These are phyloP conservation scores for Dolichotis patagonum DNA, from an alignment of 2,113 vertebrate genomes.

Conservation along the genomic window DNA sequence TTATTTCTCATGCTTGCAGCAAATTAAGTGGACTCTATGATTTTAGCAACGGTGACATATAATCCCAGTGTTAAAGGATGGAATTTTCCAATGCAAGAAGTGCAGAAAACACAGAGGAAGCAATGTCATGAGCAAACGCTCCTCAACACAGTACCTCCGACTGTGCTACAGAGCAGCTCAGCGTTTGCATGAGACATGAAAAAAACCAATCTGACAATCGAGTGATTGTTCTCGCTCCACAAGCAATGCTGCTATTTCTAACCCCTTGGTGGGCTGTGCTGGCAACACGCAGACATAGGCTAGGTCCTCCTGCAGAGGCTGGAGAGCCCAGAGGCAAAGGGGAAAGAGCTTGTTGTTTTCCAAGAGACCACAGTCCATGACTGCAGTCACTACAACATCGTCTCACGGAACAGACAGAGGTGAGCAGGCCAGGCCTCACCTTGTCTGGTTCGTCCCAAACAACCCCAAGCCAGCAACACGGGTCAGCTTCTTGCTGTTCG, in stretches of 20 bases:
- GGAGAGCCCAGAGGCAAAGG: neutral
- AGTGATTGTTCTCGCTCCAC: conserved; percentile 55
- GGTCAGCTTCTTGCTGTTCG: conserved; percentile 17
- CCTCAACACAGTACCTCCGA: conserved; percentile 17
- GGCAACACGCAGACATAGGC: neutral
- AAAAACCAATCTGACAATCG: conserved; percentile 49
- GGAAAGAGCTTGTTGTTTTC: neutral
- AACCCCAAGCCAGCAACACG: neutral
- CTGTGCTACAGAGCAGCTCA: conserved; percentile 26
- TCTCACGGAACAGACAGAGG: neutral
- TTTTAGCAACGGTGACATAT: conserved; percentile 63
- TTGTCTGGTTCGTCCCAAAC: neutral
- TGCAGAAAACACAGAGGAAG: conserved; percentile 28
- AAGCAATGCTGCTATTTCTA: conserved; percentile 7
- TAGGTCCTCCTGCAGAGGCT: neutral
- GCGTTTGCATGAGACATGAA: neutral
- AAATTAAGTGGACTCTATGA: conserved; percentile 59
- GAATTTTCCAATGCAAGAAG: conserved; percentile 77
- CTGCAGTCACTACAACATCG: neutral
- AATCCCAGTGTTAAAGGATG: conserved; percentile 66
- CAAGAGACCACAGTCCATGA: neutral
- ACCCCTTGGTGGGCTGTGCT: neutral
- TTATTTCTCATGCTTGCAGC: conserved; percentile 52
- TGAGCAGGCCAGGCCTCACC: neutral
- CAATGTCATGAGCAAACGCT: conserved; percentile 20